Evolutionary conservation across 2,888 invertebrate species (phyloP).

Genomic region (Chrysina gloriosa): DNA sequence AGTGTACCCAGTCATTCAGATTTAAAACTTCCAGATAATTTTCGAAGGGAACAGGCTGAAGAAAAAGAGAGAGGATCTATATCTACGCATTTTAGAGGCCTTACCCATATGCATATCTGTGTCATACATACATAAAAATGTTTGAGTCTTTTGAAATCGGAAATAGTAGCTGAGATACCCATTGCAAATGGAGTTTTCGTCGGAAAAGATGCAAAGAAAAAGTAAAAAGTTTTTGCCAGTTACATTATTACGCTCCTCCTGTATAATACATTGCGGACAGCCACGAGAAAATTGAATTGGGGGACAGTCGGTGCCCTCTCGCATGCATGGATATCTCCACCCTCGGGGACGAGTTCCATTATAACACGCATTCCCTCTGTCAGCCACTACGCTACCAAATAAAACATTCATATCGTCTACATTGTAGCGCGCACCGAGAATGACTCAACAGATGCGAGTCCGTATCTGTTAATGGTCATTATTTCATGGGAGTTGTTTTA

Average conservation of each 20-base stretch:
- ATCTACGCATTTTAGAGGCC: too few species aligned
- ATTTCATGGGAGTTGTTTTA: constrained; percentile 53
- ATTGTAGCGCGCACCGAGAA: constrained; percentile 49
- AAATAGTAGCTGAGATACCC: constrained; percentile 24
- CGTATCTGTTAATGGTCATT: constrained; percentile 52
- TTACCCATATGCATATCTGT: too few species aligned
- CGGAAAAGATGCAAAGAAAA: constrained; percentile 21
- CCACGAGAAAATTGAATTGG: constrained; percentile 57
- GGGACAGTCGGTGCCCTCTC: constrained; percentile 53
- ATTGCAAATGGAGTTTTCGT: constrained; percentile 30
- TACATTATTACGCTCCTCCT: constrained; percentile 49
- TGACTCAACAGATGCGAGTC: constrained; percentile 52
- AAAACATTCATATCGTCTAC: constrained; percentile 56
- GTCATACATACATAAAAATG: constrained; percentile 32
- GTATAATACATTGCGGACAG: constrained; percentile 55
- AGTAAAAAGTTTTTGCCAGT: constrained; percentile 43
- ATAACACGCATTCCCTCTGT: constrained; percentile 55
- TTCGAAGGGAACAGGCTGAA: too few species aligned
- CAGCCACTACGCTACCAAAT: constrained; percentile 51
- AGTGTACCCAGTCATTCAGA: too few species aligned
- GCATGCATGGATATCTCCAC: constrained; percentile 55
- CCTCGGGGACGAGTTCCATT: constrained; percentile 54
- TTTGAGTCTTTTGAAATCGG: constrained; percentile 34
- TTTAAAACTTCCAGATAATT: too few species aligned
- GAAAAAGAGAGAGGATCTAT: too few species aligned